Evolutionary conservation across 2,888 invertebrate genomes (phyloP), one percentile per base, ranked within the genome.

Genomic region (Cenopis cana): DNA sequence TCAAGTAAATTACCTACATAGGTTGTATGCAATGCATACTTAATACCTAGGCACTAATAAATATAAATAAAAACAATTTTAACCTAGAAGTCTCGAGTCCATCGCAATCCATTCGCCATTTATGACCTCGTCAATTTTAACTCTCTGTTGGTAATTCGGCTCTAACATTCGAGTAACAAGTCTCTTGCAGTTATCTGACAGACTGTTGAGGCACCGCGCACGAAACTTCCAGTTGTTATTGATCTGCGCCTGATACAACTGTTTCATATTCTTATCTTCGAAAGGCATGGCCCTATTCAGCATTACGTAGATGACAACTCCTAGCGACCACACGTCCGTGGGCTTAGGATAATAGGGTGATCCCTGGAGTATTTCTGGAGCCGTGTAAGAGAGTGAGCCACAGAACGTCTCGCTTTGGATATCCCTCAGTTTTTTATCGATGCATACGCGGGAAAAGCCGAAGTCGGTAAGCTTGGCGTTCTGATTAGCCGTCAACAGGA

Each of bases 361-460:
- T 0, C 97, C 97, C 75, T 95, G 94, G n/a, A 98, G 90, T 73
- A 98, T 96, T 89, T 98, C 98, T 0, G 98, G 98, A 0, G 98
- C 97, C 0, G 97, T 97, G 81, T 98, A 98, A 0, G 97, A 97
- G 18, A 97, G 89, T 0, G 97, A 97, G 0, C 98, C 98, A 82
- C 98, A 98, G 84, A 96, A 98, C 0, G 98, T 98, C 78, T 96
- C 95, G 79, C 97, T 97, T 64, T 95, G 89, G 17, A 95, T 85
- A 36, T 93, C 89, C 68, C 83, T 87, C 54, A 87, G 80, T 68
- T 85, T 84, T 60, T 88, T 87, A 75, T 94, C 91, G 18, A 94
- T 86, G 76, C 91, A 91, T 57, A 80, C 75, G 6, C 94, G 94
- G 0, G 97, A 95, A 84, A 97, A 97, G 3, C 98, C 98, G 81